Conservation (phyloP, 2,113 vertebrate genomes). For the Otus sunia region DNA sequence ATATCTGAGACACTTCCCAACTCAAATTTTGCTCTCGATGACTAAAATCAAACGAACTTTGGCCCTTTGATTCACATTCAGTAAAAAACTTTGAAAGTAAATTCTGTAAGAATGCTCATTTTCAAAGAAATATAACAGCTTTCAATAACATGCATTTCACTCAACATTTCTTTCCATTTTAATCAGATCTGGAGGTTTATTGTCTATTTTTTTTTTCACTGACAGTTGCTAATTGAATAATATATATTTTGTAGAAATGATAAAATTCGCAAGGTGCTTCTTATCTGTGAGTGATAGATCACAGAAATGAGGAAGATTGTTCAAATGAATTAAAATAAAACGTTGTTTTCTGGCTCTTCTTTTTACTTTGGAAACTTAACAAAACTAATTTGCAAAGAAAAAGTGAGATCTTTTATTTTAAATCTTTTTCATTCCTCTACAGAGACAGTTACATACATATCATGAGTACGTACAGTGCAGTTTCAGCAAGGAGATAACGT, state of each 20-base stretch:
- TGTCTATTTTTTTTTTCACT: not conserved
- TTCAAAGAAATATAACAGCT: conserved; percentile 36
- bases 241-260: conserved; percentile 34
- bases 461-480: not conserved
- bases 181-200: conserved; percentile 30
- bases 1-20: not conserved
- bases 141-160: conserved; percentile 2
- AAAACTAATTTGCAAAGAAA: not conserved
- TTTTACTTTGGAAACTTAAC: conserved; percentile 12
- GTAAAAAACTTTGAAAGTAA: conserved; percentile 14
- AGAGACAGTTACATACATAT: not conserved
- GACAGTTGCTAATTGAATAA: conserved; percentile 34
- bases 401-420: not conserved
- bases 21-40: not conserved
- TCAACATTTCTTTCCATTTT: not conserved
- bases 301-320: conserved; percentile 31
- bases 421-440: not conserved
- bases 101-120: conserved; percentile 35
- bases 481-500: not conserved
- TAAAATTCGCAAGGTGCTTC: conserved; percentile 26
- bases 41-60: conserved; percentile 22
- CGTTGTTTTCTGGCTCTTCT: not conserved
- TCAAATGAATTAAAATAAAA: conserved; percentile 39
- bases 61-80: not conserved
- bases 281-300: conserved; percentile 25